Evolutionary conservation across 1,140 invertebrate species (phyloP).

Genomic region (Hypsibius dujardini): DNA sequence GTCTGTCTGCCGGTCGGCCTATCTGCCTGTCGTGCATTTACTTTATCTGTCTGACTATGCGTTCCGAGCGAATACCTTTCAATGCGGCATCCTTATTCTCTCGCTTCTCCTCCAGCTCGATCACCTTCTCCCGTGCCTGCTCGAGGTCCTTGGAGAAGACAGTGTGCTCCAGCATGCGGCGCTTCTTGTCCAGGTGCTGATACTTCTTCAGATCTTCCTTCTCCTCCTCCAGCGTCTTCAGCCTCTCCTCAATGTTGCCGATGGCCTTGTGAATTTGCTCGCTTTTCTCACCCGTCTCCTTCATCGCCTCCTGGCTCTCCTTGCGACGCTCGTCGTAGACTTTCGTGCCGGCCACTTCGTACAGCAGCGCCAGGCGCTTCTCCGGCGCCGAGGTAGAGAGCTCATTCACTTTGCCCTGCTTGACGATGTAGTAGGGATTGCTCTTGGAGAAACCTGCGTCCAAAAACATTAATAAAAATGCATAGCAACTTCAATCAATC

Average conservation of each 20-base stretch:
- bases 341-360: constrained; percentile 85
- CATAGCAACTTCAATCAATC: too few species aligned
- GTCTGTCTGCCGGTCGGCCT: too few species aligned
- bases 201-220: constrained; percentile 99
- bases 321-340: constrained; percentile 95
- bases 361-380: constrained; percentile 74
- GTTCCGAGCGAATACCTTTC: too few species aligned
- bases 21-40: too few species aligned
- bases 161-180: constrained; percentile 36
- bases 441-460: constrained; percentile 97
- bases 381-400: constrained; percentile 99
- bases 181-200: constrained; percentile 93
- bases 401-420: constrained; percentile 98
- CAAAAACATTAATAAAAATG: too few species aligned
- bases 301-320: constrained; percentile 79
- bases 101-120: background rate
- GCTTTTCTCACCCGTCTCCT: constrained; percentile 90
- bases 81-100: constrained; percentile 14
- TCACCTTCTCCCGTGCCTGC: constrained; percentile 23
- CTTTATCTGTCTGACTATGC: too few species aligned
- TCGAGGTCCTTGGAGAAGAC: constrained; percentile 19
- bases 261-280: constrained; percentile 95
- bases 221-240: constrained; percentile 89
- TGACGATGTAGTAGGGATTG: constrained; percentile 99
- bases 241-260: constrained; percentile 85